A percentile compares a stretch with the other conserved stretches of the same genome.
Evolutionary conservation across 2,888 invertebrate genomes (phyloP).

Genomic region (Zeuzera pyrina): DNA sequence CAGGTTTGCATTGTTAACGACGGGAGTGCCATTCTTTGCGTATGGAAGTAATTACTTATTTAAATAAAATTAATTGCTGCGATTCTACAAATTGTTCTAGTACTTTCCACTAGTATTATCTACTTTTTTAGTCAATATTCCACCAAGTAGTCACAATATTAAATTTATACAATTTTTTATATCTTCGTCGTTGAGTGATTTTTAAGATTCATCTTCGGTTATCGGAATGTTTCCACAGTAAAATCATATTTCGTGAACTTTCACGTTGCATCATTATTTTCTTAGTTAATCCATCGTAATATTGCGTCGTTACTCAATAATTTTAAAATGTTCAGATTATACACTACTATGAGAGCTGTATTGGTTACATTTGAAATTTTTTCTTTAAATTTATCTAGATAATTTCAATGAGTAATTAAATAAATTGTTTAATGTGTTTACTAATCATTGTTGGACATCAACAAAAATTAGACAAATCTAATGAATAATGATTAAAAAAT

Average conservation of each 20-base stretch:
- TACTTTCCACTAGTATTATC: too few relatives aligned
- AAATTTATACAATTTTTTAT: too few relatives aligned
- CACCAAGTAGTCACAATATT: too few relatives aligned
- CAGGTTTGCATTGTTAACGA: conserved; percentile 40
- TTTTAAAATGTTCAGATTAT: not conserved
- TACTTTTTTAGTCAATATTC: too few relatives aligned
- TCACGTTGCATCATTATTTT: not conserved
- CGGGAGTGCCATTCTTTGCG: not conserved
- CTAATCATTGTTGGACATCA: too few relatives aligned
- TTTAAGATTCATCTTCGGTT: too few relatives aligned
- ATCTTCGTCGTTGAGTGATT: too few relatives aligned
- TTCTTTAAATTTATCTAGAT: not conserved
- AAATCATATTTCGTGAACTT: not conserved
- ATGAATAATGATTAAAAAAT: not conserved
- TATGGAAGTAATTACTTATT: too few relatives aligned
- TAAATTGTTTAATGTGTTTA: not conserved
- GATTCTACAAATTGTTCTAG: too few relatives aligned
- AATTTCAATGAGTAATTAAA: not conserved
- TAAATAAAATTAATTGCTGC: too few relatives aligned
- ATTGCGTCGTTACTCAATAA: not conserved
- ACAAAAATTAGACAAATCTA: not conserved
- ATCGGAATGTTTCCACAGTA: not conserved
- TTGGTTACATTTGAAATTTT: not conserved
- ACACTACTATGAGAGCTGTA: not conserved
- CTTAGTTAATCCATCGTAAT: too few relatives aligned